Base-by-base conservation (phyloP, 1,140 invertebrate species). In the Rhopalosiphum padi region DNA sequence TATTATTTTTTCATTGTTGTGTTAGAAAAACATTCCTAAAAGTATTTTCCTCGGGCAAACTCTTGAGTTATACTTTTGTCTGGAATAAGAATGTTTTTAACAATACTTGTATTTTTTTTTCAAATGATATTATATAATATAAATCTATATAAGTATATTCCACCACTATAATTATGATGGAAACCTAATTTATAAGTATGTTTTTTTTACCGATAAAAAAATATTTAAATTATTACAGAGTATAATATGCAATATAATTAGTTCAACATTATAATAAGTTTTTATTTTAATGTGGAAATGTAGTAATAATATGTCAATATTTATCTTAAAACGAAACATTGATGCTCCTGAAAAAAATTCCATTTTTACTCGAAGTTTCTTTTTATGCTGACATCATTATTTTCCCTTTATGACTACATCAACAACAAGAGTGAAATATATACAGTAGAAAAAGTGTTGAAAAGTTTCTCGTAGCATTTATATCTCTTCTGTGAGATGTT, bases 281-380 rank as follows among this genome's bases (percentile, higher is more conserved):
- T 85, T 41, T 41, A 85, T 85, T 85, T 85, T 43, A 43, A 85
- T 87, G 43, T n/a, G 30, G 5, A 85, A 85, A 43, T 23, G 23
- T 85, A 22, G 83, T 83, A 86, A 77, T 87, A 87, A 15, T 87
- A 87, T 46, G 86, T 87, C 86, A 48, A 87, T 87, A 87, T 87
- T 87, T 48, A 87, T 87, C 43, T 48, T 30, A 25, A 87, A 87
- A 48, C 7, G 46, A 48, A 48, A 48, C 7, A 48, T 48, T 48
- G 86, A 48, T 35, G 86, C 21, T 35, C 21, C 2, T 35, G 48
- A 2, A 48, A 51, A 88, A 51, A 35, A 0, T 37, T 6, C 21
- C 48, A 89, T 55, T 8, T 89, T 89, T 25, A 35, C 51, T 89
- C 87, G n/a, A 53, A 53, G n/a, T 35, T 88, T 53, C n/a, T 51